A percentile compares a stretch with the other conserved stretches of the same genome.
Evolutionary conservation across 2,888 invertebrate genomes (phyloP).

Genomic region (Rhamphomyia laevipes): DNA sequence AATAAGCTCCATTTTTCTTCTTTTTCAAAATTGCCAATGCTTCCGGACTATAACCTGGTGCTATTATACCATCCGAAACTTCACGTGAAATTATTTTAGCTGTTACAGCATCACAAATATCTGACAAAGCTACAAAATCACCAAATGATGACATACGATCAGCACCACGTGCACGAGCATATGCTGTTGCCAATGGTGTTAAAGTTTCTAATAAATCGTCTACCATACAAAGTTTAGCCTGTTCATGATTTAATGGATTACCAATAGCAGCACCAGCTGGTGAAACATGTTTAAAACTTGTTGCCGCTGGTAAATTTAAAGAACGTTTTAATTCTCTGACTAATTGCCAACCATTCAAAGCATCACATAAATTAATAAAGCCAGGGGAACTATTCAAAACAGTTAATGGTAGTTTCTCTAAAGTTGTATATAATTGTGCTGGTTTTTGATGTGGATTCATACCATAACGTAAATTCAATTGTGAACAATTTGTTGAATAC

Average conservation of each 20-base stretch:
- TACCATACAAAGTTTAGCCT: slow-evolving; percentile 89
- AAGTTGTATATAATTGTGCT: slow-evolving; percentile 77
- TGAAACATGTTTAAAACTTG: slow-evolving; percentile 97
- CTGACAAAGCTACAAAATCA: slow-evolving; percentile 91
- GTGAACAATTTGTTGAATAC: slow-evolving; percentile 65
- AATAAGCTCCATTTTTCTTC: slow-evolving; percentile 90
- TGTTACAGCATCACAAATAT: slow-evolving; percentile 78
- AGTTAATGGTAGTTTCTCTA: slow-evolving; percentile 66
- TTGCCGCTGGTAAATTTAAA: slow-evolving; percentile 75
- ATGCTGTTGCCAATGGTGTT: slow-evolving; percentile 78
- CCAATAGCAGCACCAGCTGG: slow-evolving; percentile 96
- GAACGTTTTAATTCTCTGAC: slow-evolving; percentile 77
- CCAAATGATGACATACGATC: slow-evolving; percentile 99
- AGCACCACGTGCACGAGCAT: slow-evolving; percentile 92
- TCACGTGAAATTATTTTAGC: slow-evolving; percentile 86
- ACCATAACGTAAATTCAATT: slow-evolving; percentile 78
- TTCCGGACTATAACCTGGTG: slow-evolving; percentile 75
- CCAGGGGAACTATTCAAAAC: slow-evolving; percentile 89
- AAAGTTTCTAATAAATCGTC: slow-evolving; percentile 63
- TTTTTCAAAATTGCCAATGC: slow-evolving; percentile 80
- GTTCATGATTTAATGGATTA: slow-evolving; percentile 57
- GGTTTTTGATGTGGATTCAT: slow-evolving; percentile 99
- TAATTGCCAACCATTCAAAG: slow-evolving; percentile 93
- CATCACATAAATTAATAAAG: slow-evolving; percentile 95
- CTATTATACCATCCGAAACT: slow-evolving; percentile 97